phyloP scores from a whole-genome alignment of 2,888 invertebrate species.

The Amphimallon solstitiale region DNA sequence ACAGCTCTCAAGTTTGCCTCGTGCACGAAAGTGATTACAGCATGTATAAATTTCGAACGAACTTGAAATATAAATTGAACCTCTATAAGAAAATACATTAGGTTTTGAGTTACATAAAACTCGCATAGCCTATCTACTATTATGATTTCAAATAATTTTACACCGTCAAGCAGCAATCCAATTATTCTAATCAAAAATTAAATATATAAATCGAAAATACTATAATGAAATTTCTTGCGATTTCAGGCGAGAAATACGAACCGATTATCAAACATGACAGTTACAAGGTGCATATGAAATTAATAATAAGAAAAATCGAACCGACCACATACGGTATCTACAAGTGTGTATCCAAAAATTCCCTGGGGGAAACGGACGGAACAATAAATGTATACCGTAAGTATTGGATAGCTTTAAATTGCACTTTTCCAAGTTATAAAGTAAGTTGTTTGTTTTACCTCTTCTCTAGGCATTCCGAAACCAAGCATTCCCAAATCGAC shows the following conservation, averaged over 20 bases:
- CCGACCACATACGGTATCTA: slow-evolving; percentile 74
- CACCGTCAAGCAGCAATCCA: too few relatives aligned
- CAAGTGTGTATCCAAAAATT: slow-evolving; percentile 79
- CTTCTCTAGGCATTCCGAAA: slow-evolving; percentile 45
- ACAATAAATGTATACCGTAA: slow-evolving; percentile 78
- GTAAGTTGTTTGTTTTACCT: slow-evolving; percentile 15
- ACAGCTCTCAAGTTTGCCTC: too few relatives aligned
- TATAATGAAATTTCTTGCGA: too few relatives aligned
- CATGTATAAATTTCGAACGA: too few relatives aligned
- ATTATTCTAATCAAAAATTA: too few relatives aligned
- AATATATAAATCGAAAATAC: too few relatives aligned
- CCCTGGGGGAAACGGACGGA: slow-evolving; percentile 77
- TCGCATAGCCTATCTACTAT: too few relatives aligned
- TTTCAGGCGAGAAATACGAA: slow-evolving; percentile 63
- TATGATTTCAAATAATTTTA: too few relatives aligned
- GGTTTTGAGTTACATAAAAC: too few relatives aligned
- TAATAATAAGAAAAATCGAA: slow-evolving; percentile 70
- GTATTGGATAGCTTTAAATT: slow-evolving; percentile 54
- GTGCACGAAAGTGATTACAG: too few relatives aligned
- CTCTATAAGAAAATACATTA: too few relatives aligned
- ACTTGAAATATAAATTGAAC: too few relatives aligned
- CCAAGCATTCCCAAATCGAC: slow-evolving; percentile 44
- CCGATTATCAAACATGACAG: slow-evolving; percentile 75
- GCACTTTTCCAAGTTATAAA: background rate
- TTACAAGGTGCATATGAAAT: slow-evolving; percentile 77